Conservation (phyloP, 1,140 invertebrate species). For the Aphidius ervi region DNA sequence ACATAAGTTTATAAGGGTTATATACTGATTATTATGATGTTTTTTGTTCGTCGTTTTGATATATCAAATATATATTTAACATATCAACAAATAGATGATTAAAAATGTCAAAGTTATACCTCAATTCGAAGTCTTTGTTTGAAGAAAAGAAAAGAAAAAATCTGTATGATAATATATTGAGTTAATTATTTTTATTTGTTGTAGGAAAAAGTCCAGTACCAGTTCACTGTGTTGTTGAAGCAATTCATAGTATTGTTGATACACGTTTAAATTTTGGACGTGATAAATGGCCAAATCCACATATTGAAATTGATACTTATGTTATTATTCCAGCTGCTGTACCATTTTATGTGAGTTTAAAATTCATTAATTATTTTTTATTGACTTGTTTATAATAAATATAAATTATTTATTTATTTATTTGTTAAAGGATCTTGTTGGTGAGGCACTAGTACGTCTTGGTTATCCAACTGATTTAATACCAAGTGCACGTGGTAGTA, state of each 20-base stretch:
- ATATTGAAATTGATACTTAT: slow-evolving; percentile 85
- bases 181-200: slow-evolving; percentile 20
- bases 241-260: slow-evolving; percentile 68
- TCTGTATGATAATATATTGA: no score
- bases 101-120: background rate
- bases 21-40: slow-evolving; percentile 20
- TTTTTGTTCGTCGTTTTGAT: no score
- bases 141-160: no score
- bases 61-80: background rate
- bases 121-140: no score
- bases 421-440: slow-evolving; percentile 57
- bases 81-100: background rate
- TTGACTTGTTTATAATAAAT: no score
- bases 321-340: slow-evolving; percentile 89
- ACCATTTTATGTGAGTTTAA: slow-evolving; percentile 65
- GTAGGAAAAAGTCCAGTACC: slow-evolving; percentile 80
- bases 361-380: slow-evolving; percentile 3
- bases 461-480: slow-evolving; percentile 59
- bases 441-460: slow-evolving; percentile 61
- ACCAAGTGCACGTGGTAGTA: slow-evolving; percentile 63
- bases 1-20: slow-evolving; percentile 54
- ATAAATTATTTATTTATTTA: slow-evolving; percentile 19
- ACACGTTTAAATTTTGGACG: slow-evolving; percentile 43
- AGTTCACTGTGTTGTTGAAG: slow-evolving; percentile 87
- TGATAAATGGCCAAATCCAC: slow-evolving; percentile 61